Base-by-base conservation (phyloP, 2,888 invertebrate species). In the Smittia sp. region DNA sequence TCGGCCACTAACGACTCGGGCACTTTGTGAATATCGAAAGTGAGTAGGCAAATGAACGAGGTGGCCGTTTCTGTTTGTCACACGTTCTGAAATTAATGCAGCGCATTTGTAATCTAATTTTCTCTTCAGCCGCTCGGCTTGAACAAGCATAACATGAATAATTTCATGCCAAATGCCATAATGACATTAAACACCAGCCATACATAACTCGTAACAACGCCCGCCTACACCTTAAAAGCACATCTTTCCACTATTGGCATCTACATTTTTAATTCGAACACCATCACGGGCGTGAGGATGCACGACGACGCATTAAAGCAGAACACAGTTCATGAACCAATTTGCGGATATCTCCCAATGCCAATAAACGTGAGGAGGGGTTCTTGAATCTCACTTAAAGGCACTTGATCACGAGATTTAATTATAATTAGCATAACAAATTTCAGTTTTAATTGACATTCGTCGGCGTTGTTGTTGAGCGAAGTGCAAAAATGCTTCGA, bases 21-120 rank as follows among this genome's bases (percentile, higher is more conserved):
- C 32, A 32, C 9, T 32, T 32, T 32, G 3, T 32, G 32, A 3
- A 32, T 32, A 9, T 32, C 9, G 32, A 32, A 9, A 32, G 66
- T 22, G 66, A 39, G 39, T 6, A 6, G 18, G 18, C 3, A 22
- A 62, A 22, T 25, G 62, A 39, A 18, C 18, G 66, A 66, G 66
- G 66, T 66, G 39, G 20, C 39, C 4, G 52, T 13, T 65, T 32
- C 27, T 66, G 66, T 15, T 39, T 1, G 22, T 66, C 66, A 66
- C 39, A 18, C 22, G 22, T 32, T 32, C 66, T 22, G 66, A 66
- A 68, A 68, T 68, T 68, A 68, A 68, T 68, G 46, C 24, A 46
- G 46, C 68, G 41, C 68, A 68, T 68, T 68, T 68, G 68, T 46
- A 68, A 68, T 41, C 68, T 46, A 68, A 68, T 68, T 68, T 68